Base-by-base conservation (phyloP, 1,140 invertebrate species). In the Stratiolaelaps scimitus region DNA sequence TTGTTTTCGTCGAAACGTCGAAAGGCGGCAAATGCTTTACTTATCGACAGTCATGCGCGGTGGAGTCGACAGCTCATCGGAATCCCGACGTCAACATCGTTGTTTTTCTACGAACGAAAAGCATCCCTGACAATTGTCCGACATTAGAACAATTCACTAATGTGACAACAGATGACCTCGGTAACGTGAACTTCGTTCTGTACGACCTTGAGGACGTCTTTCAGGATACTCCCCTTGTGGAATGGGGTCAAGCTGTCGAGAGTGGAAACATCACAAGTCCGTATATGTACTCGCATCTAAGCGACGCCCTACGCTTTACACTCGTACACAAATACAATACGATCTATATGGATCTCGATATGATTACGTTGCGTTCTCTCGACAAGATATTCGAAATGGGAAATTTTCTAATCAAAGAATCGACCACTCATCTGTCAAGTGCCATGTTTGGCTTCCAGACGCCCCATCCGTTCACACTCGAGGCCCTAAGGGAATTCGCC, bases 281-380 rank as follows among this genome's bases (percentile, higher is more conserved):
- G 4, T 48, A 48, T 28, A 48, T 48, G 47, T 7, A 48, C 15
- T 20, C 19, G 19, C 47, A 48, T 6, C 47, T 48, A 4, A 48
- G 47, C 26, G 47, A 48, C 15, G 5, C 15, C 15, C 26, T 48
- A 15, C 47, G 47, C 4, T 28, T 6, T 20, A 15, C 47, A 7
- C 19, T 48, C 15, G 47, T 48, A 15, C 47, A 48, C 47, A 48
- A 15, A 6, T 48, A 48, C 26, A 4, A 7, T 20, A 28, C 47
- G 15, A 48, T 48, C 26, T 48, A 48, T 15, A 28, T 28, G 15
- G 47, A 48, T 48, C 15, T 48, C 47, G 47, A 48, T 28, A 20
- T 48, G 7, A 48, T 48, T 6, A 28, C 26, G 15, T 28, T 48
- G 7, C 47, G 47, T 4, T 48, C 47, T 15, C 26, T 48, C 47